Percentiles rank a stretch among this genome's conserved stretches.
These are phyloP conservation scores for Mirza zaza DNA, from an alignment of 2,113 vertebrate genomes.

Conservation along the genomic window DNA sequence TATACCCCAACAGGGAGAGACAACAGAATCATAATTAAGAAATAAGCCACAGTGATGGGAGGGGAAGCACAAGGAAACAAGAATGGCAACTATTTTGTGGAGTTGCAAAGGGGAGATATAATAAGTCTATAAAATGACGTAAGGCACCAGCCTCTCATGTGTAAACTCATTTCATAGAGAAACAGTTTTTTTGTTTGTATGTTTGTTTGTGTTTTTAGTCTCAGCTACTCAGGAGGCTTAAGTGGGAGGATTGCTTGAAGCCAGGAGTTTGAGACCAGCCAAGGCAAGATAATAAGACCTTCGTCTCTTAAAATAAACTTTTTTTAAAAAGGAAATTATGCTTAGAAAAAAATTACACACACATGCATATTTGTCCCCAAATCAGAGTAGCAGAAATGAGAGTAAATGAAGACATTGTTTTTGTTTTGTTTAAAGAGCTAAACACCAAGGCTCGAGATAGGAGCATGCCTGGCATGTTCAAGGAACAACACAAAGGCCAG, in stretches of 20 bases:
- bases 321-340: background rate
- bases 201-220: too few species aligned
- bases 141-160: background rate
- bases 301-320: background rate
- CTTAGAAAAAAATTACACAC: background rate
- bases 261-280: too few species aligned
- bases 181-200: background rate
- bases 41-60: background rate
- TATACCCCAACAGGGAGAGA: background rate
- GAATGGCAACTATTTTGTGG: background rate
- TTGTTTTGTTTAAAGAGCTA: background rate
- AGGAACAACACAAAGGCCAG: background rate
- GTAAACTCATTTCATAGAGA: background rate
- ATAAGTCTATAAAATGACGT: background rate
- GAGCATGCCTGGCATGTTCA: fast-evolving
- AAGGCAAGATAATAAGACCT: too few species aligned
- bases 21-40: background rate
- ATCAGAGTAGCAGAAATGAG: background rate
- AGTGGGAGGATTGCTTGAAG: too few species aligned
- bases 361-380: background rate
- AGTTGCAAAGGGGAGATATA: background rate
- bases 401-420: background rate
- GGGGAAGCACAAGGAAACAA: background rate
- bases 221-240: too few species aligned
- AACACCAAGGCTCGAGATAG: background rate